Evolutionary conservation across 2,797 vertebrate genomes (phyloP).

Genomic region (Circus cinereus): DNA sequence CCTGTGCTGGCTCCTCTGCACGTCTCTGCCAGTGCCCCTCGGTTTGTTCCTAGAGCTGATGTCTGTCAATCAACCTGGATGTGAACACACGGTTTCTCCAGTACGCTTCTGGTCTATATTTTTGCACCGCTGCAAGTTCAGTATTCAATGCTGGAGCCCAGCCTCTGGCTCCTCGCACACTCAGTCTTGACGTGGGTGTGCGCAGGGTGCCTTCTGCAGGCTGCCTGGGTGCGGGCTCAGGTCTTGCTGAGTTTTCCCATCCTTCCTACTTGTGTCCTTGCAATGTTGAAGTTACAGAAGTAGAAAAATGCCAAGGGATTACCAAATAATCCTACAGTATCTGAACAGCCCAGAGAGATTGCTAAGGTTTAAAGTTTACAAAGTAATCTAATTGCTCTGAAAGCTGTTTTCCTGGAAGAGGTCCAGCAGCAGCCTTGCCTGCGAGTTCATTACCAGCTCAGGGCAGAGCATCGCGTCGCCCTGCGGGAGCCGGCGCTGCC

Average conservation of each 20-base stretch:
- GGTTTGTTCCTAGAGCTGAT: too few relatives aligned
- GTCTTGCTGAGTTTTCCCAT: not conserved
- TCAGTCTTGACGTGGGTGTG: rapidly evolving
- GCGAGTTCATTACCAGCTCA: not conserved
- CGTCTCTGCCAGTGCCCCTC: not conserved
- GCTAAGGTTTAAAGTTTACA: not conserved
- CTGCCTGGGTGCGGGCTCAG: not conserved
- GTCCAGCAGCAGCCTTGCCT: not conserved
- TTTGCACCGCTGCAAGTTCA: not conserved
- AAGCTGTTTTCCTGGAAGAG: not conserved
- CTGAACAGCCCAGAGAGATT: not conserved
- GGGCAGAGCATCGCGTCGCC: not conserved
- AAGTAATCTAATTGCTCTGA: not conserved
- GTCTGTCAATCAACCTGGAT: not conserved
- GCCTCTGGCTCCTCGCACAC: rapidly evolving
- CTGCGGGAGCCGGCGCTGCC: too few relatives aligned
- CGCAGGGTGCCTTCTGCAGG: not conserved
- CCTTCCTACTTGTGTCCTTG: not conserved
- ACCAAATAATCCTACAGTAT: not conserved
- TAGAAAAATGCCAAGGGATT: not conserved
- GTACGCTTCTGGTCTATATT: rapidly evolving
- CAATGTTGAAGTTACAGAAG: not conserved
- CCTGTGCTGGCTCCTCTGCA: not conserved
- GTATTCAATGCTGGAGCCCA: rapidly evolving
- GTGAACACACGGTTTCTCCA: rapidly evolving